phyloP scores from a whole-genome alignment of 2,888 invertebrate species.

The Watsonalla binaria region DNA sequence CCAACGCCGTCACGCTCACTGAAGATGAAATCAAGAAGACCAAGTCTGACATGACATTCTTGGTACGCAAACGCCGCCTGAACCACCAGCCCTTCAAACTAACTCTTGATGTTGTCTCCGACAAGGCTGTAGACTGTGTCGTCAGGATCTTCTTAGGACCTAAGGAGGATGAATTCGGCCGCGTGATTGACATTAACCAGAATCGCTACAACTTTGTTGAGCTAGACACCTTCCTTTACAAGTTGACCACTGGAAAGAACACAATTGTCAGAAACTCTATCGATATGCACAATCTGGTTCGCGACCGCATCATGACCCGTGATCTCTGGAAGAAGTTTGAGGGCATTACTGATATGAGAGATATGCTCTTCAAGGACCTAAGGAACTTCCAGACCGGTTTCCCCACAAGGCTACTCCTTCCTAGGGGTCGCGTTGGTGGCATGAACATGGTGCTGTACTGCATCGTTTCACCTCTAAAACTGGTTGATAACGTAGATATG shows the following conservation, averaged over 20 bases:
- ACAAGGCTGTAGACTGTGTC: constrained; percentile 77
- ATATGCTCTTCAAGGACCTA: constrained; percentile 50
- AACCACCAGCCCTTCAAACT: constrained; percentile 82
- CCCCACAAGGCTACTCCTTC: constrained; percentile 84
- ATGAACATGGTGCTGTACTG: constrained; percentile 82
- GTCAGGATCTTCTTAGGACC: constrained; percentile 85
- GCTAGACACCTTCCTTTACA: constrained; percentile 80
- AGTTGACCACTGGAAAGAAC: constrained; percentile 82
- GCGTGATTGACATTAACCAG: constrained; percentile 75
- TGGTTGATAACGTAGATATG: constrained; percentile 58
- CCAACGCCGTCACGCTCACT: constrained; percentile 76
- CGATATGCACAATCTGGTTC: constrained; percentile 81
- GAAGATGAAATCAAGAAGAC: constrained; percentile 69
- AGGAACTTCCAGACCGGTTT: constrained; percentile 80
- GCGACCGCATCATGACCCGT: constrained; percentile 82
- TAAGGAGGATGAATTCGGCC: constrained; percentile 79
- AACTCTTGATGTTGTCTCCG: constrained; percentile 76
- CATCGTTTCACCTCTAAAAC: constrained; percentile 77
- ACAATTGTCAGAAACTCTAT: constrained; percentile 80
- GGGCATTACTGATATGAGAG: constrained; percentile 63
- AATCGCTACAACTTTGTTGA: constrained; percentile 82
- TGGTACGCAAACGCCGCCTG: constrained; percentile 80
- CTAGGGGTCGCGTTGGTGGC: constrained; percentile 83
- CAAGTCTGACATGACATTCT: constrained; percentile 65
- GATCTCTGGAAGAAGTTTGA: constrained; percentile 82